Evolutionary conservation across 1,140 invertebrate species (phyloP), one percentile per base, ranked within the genome.

Genomic region (Pseudomyrmex dendroicus): DNA sequence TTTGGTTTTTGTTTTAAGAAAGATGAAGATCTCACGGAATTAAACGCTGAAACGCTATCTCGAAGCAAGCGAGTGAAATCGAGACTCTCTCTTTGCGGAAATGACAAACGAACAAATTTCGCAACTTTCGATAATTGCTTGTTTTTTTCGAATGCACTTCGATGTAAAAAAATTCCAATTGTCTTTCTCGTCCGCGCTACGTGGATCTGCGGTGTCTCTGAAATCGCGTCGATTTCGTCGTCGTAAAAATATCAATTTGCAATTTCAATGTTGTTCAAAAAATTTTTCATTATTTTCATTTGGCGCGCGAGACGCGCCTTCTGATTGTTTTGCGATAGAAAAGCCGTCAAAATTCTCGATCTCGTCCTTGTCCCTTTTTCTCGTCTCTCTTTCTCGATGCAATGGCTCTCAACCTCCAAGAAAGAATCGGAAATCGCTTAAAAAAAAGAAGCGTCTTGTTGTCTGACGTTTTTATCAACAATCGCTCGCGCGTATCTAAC

Each of bases 301-400:
- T 35, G 35, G 5, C 35, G 35, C 35, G 35, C 20, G 35, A 57
- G n/a, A n/a, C 4, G 63, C 13, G 7, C 15, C 8, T 63, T 22
- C 12, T 4, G 22, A n/a, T 9, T 54, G 25, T 46, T 46, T 59
- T 25, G 54, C 20, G 56, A 78, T 44, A 9, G 8, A 78, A 77
- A 67, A 70, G n/a, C 44, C 64, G 25, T 64, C 15, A 76, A 63
- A 76, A 54, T 64, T 64, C 61, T 9, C 44, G 48, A 25, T 46
- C 20, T 78, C 20, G 44, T 78, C 76, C 54, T 78, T 78, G 64
- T 78, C 64, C 54, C 76, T 78, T 78, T 25, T 20, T 78, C 59
- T 20, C 35, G 68, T 4, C 44, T 78, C 59, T 20, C 20, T 78
- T 2, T 78, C 20, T 68, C 57, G 35, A 5, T 46, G 62, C 44